phyloP scores from a whole-genome alignment of 2,113 vertebrate species.

The Coregonus clupeaformis region DNA sequence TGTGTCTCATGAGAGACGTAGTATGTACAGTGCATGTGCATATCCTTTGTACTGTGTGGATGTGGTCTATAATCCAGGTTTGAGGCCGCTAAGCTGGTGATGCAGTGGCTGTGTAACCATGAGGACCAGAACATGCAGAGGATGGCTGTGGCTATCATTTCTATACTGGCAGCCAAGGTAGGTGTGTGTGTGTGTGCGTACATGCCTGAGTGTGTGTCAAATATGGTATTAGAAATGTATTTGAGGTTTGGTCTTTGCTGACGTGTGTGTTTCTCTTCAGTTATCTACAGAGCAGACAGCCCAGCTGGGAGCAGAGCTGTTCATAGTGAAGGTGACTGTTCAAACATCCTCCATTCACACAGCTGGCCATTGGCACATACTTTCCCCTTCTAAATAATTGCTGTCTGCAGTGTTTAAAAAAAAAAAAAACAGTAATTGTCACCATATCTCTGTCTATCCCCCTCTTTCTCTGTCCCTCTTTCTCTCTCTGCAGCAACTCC shows the following conservation, averaged over 20 bases:
- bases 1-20: too few species aligned
- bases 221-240: background rate
- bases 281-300: conserved; percentile 97
- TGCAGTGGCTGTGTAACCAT: conserved; percentile 99
- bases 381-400: too few species aligned
- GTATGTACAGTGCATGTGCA: background rate
- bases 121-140: conserved; percentile 99
- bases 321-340: conserved; percentile 88
- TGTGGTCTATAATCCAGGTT: conserved; percentile 74
- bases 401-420: too few species aligned
- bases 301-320: conserved; percentile 93
- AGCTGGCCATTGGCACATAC: background rate
- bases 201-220: background rate
- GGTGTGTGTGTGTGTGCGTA: background rate
- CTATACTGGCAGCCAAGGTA: conserved; percentile 98
- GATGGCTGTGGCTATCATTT: conserved; percentile 99
- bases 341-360: background rate
- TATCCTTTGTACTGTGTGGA: conserved; percentile 7
- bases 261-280: conserved; percentile 62
- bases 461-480: too few species aligned
- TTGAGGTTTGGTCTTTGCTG: background rate
- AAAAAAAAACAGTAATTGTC: too few species aligned
- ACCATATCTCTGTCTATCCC: too few species aligned
- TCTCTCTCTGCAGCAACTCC: conserved; percentile 83
- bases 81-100: conserved; percentile 97